Base-by-base conservation (phyloP, 2,113 vertebrate species). In the Aegotheles bennettii region DNA sequence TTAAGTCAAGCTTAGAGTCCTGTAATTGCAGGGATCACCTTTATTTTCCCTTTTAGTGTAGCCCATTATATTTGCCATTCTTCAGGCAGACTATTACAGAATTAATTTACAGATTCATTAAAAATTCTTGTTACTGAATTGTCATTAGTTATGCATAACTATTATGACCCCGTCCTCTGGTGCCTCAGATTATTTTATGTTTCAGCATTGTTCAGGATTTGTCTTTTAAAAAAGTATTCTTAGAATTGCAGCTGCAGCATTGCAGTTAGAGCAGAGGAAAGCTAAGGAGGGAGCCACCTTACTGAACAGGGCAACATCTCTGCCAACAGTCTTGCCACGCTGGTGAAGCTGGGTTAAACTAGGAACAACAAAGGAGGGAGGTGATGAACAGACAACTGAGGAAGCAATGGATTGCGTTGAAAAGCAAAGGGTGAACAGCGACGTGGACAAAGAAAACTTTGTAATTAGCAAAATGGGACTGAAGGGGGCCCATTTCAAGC, bases 31-130 rank as follows among this genome's bases (percentile, higher is more conserved):
- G 50, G 13, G 54, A 84, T 91, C 89, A 74, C 80, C 65, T 87
- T 90, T 94, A 67, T 90, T 93, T 93, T 87, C 28, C 18, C 11
- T 85, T 91, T 84, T 71, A 56, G 8, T 73, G 43, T 87, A 70
- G 26, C 38, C 51, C 11, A 51, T 87, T 91, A 53, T 38, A 38
- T 77, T 94, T 93, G 43, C 33, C 3, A 1, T 60, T 94, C 38
- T 82, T 78, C 65, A 84, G 53, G 48, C 40, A 76, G 19, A 48
- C 4, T n/a, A 36, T 50, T 84, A 60, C 11, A 33, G 31, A 56
- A 20, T 70, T 43, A 87, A 95, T 91, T 89, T 91, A 89, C 26
- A 78, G 59, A 57, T 87, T 91, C 45, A 92, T 89, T 95, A 89
- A 94, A 93, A 95, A 82, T 79, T 48, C 48, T 33, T 91, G 78